These are phyloP conservation scores for Drosophila mimetica DNA, from an alignment of 2,888 invertebrate genomes.

Conservation along the genomic window DNA sequence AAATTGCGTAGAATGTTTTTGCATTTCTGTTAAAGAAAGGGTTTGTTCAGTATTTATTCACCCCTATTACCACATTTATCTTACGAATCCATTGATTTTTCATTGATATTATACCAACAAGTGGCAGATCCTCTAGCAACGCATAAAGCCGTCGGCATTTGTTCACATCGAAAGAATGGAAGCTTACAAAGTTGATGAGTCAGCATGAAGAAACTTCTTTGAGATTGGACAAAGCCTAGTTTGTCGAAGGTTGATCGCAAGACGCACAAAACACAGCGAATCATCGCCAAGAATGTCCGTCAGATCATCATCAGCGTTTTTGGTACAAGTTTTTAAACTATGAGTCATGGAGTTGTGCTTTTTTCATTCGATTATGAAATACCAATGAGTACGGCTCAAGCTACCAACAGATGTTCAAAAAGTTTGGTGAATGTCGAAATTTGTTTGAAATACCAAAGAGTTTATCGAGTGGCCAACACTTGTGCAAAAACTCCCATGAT, in stretches of 20 bases:
- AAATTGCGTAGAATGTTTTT: no score
- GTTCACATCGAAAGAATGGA: not conserved
- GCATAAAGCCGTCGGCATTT: slow-evolving; percentile 27
- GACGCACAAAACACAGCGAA: slow-evolving; percentile 42
- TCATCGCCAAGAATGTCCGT: slow-evolving; percentile 41
- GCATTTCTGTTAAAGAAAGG: not conserved
- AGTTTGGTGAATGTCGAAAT: not conserved
- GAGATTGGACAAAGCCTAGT: slow-evolving; percentile 18
- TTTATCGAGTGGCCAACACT: not conserved
- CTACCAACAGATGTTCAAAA: slow-evolving; percentile 20
- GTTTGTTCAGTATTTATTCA: no score
- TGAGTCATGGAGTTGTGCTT: slow-evolving; percentile 25
- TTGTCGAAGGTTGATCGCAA: slow-evolving; percentile 25
- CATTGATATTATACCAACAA: not conserved
- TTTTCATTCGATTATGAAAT: slow-evolving; percentile 37
- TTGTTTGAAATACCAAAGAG: slow-evolving; percentile 9
- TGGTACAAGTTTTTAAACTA: slow-evolving; percentile 19
- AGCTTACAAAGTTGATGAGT: slow-evolving; percentile 19
- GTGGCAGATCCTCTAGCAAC: not conserved
- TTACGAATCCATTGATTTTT: not conserved
- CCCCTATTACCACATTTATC: not conserved
- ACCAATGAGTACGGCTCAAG: slow-evolving; percentile 13
- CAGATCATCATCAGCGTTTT: slow-evolving; percentile 25
- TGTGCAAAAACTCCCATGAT: slow-evolving; percentile 3
- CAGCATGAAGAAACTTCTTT: slow-evolving; percentile 16